A percentile compares a stretch with the other conserved stretches of the same genome.
phyloP scores from a whole-genome alignment of 2,113 vertebrate genomes.

The Columba janthina region DNA sequence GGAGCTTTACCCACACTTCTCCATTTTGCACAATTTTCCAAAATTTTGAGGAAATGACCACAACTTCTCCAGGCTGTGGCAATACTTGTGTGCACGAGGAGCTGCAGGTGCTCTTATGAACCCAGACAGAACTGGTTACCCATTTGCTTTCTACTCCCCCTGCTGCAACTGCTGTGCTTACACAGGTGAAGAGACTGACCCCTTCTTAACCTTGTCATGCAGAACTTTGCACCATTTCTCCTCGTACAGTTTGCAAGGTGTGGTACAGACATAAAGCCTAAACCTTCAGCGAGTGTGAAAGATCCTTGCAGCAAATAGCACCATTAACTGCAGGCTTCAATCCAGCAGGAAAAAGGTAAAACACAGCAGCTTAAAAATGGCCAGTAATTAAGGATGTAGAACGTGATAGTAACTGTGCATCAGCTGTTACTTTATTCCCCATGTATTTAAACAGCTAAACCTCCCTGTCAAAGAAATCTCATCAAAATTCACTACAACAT shows the following conservation, averaged over 20 bases:
- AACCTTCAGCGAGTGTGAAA: background rate
- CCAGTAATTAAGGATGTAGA: background rate
- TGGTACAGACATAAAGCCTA: background rate
- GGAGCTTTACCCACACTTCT: background rate
- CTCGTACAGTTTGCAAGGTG: background rate
- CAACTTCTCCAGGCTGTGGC: background rate
- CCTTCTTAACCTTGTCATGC: rapidly evolving
- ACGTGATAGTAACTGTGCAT: background rate
- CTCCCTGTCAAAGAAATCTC: background rate
- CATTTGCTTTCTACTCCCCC: background rate
- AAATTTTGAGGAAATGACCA: background rate
- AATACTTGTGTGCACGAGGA: background rate
- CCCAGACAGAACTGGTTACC: background rate
- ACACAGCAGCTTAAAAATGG: background rate
- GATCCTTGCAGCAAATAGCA: background rate
- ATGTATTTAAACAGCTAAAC: background rate
- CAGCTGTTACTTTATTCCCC: background rate
- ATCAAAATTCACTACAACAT: background rate
- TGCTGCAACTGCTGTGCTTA: background rate
- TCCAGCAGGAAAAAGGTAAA: background rate
- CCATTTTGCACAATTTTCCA: background rate
- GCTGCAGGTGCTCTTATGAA: background rate
- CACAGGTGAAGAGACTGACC: background rate
- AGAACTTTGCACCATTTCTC: background rate
- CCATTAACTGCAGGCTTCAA: background rate